Base-by-base conservation (phyloP, 1,140 invertebrate species). In the Arctopsyche grandis region DNA sequence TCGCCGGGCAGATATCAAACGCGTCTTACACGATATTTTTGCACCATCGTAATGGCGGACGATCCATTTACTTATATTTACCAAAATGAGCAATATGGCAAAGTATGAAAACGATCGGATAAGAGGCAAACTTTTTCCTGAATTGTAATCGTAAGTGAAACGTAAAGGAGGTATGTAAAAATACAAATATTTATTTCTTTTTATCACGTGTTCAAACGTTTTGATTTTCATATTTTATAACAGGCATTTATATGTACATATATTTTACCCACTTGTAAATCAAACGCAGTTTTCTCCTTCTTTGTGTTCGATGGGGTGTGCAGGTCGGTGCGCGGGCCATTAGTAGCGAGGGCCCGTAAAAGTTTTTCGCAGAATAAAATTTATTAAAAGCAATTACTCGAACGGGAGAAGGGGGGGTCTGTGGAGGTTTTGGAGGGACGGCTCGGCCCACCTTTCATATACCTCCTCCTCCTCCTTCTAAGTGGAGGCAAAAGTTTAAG, bases 391-490 rank as follows among this genome's bases (percentile, higher is more conserved):
- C 78, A 79, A 79, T 79, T 79, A 79, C 78, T 79, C 73, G 56
- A 29, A 29, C 73, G 56, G 22, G 46, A 79, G 78, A 73, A 69
- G 71, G 12, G 1, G 63, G 21, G 24, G 63, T 60, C 5, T 12
- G 29, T 52, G 48, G 48, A 7, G 29, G 29, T 10, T 12, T 1
- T 52, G 48, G 48, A 7, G 29, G 29, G 29, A 52, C 3, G 16
- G 16, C 12, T 46, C 44, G 48, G 10, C 16, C 48, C 48, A 5
- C 48, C 48, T 52, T 12, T 52, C 48, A 52, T 4, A 52, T 4
- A 52, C 48, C 46, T 9, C 16, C 76, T 87, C 83, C 83, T 85
- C 86, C 85, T 43, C 38, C 44, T 22, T 46, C 58, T 26, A 38
- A 22, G 16, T 19, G 29, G n/a, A 16, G 19, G 38, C 1, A 26